Evolutionary conservation across 2,797 vertebrate genomes (phyloP).

Genomic region (Enteromius trimaculatus): DNA sequence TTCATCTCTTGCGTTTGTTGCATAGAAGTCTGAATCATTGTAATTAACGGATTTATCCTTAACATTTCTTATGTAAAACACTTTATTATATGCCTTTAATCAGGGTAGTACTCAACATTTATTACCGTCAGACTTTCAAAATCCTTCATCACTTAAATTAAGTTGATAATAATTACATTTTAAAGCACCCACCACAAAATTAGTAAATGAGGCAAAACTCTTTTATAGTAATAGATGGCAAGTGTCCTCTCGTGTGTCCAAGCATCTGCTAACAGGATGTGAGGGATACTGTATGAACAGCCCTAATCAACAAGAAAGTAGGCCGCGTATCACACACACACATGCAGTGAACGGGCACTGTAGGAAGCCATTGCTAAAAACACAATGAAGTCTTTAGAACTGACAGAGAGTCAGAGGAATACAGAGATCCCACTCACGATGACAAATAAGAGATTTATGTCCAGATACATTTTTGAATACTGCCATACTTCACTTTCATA

Average conservation of each 20-base stretch:
- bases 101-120: too few species aligned
- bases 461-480: not conserved
- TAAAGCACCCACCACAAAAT: too few species aligned
- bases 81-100: not conserved
- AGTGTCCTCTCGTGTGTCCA: slow-evolving; percentile 6
- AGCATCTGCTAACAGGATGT: slow-evolving; percentile 33
- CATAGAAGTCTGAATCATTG: not conserved
- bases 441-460: slow-evolving; percentile 37
- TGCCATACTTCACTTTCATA: not conserved
- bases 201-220: not conserved
- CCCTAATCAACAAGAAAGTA: slow-evolving; percentile 19
- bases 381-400: slow-evolving; percentile 72
- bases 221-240: not conserved
- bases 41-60: not conserved
- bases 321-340: slow-evolving; percentile 16
- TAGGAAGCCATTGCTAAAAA: slow-evolving; percentile 70
- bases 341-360: slow-evolving; percentile 52
- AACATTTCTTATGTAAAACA: too few species aligned
- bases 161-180: too few species aligned
- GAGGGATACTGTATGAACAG: not conserved
- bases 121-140: too few species aligned
- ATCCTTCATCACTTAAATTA: too few species aligned
- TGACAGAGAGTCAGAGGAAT: slow-evolving; percentile 60
- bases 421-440: slow-evolving; percentile 44
- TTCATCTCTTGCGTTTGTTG: not conserved